Evolutionary conservation across 1,140 invertebrate genomes (phyloP).

Genomic region (Sycophila sp.): DNA sequence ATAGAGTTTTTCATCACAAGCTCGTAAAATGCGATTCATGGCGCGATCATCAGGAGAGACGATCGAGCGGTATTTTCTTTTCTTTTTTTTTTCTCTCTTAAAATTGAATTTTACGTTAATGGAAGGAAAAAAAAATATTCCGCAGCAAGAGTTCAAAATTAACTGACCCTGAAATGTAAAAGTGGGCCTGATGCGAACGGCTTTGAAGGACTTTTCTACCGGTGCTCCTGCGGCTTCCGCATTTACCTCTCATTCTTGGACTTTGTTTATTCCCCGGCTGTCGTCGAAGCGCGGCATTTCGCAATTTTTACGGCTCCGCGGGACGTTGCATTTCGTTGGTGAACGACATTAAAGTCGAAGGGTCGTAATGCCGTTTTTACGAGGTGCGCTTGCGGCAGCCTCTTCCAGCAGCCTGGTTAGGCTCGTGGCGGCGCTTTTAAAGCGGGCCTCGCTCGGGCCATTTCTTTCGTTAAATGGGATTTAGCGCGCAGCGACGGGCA

Average conservation of each 20-base stretch:
- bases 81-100: no score
- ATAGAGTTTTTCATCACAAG: no score
- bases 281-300: not conserved
- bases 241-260: not conserved
- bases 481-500: not conserved
- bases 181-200: no score
- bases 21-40: no score
- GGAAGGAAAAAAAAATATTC: no score
- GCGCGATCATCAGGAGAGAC: no score
- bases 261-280: not conserved
- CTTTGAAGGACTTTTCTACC: no score
- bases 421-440: not conserved
- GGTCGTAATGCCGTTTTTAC: constrained; percentile 20
- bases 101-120: no score
- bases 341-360: not conserved
- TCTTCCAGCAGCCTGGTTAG: not conserved
- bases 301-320: constrained; percentile 12
- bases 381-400: not conserved
- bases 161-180: no score
- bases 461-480: not conserved
- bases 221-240: no score
- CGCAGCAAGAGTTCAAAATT: no score
- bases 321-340: not conserved
- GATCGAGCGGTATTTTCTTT: no score
- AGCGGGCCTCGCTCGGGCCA: not conserved